phyloP scores from a whole-genome alignment of 2,113 vertebrate genomes.

The Malurus elegans region DNA sequence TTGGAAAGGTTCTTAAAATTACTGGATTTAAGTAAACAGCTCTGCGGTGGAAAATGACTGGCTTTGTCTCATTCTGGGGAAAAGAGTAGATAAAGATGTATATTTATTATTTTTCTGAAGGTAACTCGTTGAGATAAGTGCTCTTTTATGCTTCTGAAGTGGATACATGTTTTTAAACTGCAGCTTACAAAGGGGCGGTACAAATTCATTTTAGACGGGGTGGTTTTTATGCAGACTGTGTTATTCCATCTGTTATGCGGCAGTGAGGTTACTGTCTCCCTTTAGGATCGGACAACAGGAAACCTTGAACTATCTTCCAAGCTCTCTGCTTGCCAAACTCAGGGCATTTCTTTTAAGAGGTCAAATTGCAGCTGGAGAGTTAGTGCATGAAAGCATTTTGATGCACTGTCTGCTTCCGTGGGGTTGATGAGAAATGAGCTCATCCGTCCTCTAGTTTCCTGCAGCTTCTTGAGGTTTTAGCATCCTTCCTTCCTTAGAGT shows the following conservation, averaged over 20 bases:
- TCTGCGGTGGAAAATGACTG: background rate
- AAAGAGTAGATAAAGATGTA: background rate
- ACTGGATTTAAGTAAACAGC: background rate
- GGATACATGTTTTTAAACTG: background rate
- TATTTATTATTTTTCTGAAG: background rate
- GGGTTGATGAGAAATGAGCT: background rate
- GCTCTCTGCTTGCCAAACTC: background rate
- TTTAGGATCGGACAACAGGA: background rate
- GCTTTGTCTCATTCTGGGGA: background rate
- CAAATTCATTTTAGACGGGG: background rate
- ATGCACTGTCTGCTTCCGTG: background rate
- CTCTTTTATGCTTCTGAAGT: background rate
- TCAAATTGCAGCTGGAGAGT: background rate
- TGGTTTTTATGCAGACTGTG: background rate
- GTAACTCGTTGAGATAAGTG: background rate
- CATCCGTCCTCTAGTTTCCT: background rate
- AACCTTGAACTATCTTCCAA: background rate
- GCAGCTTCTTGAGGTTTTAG: background rate
- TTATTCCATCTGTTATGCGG: background rate
- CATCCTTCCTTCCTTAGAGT: background rate
- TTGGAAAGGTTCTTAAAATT: background rate
- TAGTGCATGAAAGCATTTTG: rapidly evolving
- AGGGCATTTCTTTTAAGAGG: background rate
- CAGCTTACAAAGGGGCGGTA: rapidly evolving
- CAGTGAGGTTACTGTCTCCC: background rate